Conservation (phyloP, 1,140 invertebrate genomes). For the Papilio aristodemus region DNA sequence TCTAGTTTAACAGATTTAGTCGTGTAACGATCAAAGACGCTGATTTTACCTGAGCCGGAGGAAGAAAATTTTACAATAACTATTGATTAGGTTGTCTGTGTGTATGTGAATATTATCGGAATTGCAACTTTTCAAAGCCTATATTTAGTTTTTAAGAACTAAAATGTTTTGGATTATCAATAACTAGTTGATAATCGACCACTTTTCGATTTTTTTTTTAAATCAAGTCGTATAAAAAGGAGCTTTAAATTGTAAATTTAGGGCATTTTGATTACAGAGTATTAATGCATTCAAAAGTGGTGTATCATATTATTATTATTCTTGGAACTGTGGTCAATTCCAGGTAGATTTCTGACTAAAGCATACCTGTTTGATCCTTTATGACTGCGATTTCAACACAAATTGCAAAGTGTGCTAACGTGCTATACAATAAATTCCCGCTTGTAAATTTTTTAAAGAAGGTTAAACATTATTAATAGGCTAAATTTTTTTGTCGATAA, state of each 20-base stretch:
- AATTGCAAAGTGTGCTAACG: neutral
- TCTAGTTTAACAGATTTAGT: no score
- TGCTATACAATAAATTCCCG: neutral
- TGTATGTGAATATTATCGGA: no score
- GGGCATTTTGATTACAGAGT: neutral
- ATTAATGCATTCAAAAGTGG: neutral
- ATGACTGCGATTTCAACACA: neutral
- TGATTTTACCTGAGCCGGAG: no score
- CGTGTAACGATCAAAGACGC: no score
- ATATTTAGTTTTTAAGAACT: no score
- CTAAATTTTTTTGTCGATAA: no score
- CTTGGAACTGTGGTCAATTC: neutral
- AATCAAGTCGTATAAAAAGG: neutral
- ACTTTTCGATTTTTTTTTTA: no score
- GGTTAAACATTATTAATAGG: neutral
- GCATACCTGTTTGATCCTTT: neutral
- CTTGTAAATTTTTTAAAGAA: neutral
- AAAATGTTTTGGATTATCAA: no score
- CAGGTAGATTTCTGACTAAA: constrained; percentile 10
- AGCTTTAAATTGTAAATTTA: neutral
- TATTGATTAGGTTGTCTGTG: no score
- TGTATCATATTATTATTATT: constrained; percentile 2
- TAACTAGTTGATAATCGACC: no score
- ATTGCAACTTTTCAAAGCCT: no score
- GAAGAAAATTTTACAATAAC: no score